Percentiles rank a stretch among this genome's conserved stretches.
Conservation (phyloP, 1,140 invertebrate genomes). For the Conus ventricosus region DNA sequence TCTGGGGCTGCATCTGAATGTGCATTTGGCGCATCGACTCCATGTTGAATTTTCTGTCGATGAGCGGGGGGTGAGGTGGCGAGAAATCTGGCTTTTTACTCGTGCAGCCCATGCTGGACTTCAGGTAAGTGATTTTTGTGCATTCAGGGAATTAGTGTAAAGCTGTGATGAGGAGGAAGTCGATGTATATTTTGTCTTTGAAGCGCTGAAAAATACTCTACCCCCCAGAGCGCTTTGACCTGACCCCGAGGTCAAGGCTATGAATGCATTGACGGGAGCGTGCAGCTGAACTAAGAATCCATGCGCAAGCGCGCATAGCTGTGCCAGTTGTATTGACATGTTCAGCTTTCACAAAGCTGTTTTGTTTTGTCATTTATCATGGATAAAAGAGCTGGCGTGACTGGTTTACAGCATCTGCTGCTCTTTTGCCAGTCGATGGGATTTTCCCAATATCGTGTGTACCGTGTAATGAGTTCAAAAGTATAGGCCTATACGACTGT, state of each 20-base stretch:
- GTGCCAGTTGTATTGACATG: too few species aligned
- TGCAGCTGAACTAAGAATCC: neutral
- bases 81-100: too few species aligned
- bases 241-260: conserved; percentile 33
- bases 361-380: too few species aligned
- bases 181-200: neutral
- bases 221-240: conserved; percentile 36
- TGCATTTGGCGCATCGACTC: conserved; percentile 35
- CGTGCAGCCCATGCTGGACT: neutral
- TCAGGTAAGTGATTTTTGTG: conserved; percentile 14
- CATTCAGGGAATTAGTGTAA: neutral
- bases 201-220: neutral
- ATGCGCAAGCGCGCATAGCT: neutral
- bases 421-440: too few species aligned
- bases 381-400: too few species aligned
- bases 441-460: too few species aligned
- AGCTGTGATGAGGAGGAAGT: neutral
- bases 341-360: too few species aligned
- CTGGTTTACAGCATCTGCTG: too few species aligned
- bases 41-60: conserved; percentile 36
- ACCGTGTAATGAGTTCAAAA: too few species aligned
- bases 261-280: neutral
- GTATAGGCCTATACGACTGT: too few species aligned
- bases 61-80: conserved; percentile 30
- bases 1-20: conserved; percentile 24